Base-by-base conservation (phyloP, 1,140 invertebrate genomes). In the Whitmania pigra region DNA sequence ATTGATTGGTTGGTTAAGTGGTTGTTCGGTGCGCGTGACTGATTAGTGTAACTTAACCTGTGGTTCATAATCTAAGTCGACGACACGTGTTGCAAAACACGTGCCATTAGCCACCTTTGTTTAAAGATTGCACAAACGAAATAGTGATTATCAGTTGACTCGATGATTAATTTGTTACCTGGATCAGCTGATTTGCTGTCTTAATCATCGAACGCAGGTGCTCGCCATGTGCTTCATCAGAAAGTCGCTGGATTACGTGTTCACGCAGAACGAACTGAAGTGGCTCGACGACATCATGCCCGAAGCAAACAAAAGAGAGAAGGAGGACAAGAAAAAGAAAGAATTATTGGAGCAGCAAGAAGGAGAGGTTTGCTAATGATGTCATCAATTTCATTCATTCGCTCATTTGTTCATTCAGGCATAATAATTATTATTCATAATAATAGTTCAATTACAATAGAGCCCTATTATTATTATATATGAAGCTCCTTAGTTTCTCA, bases 201-300 rank as follows among this genome's bases (percentile, higher is more conserved):
- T 11, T 18, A n/a, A 25, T n/a, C 13, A 15, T 63, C 1, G 29
- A 15, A 18, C 22, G 25, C 31, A 67, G 54, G 71, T 72, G 11
- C 53, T 67, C 54, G 92, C 96, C 9, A 96, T 97, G 92, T 93
- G 97, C 78, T 92, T 90, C 0, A 90, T 97, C 73, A 86, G 94
- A 40, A 96, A 96, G 84, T 85, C 87, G 3, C 80, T 97, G 76
- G 94, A 97, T 78, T 86, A 90, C 66, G 79, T 94, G n/a, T 97
- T 97, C 78, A 91, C 91, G 0, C 87, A 90, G 75, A 84, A 91
- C 53, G 94, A 97, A 81, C 79, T 97, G 74, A 94, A 94, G 80
- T 94, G 95, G 76, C 82, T 97, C 71, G 94, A 97, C 80, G 93
- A 96, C 77, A 88, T 95, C 18, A 93, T 97, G 90, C 94, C 94